Evolutionary conservation across 2,113 vertebrate species (phyloP).

Genomic region (Brachypodius melanocephalos): DNA sequence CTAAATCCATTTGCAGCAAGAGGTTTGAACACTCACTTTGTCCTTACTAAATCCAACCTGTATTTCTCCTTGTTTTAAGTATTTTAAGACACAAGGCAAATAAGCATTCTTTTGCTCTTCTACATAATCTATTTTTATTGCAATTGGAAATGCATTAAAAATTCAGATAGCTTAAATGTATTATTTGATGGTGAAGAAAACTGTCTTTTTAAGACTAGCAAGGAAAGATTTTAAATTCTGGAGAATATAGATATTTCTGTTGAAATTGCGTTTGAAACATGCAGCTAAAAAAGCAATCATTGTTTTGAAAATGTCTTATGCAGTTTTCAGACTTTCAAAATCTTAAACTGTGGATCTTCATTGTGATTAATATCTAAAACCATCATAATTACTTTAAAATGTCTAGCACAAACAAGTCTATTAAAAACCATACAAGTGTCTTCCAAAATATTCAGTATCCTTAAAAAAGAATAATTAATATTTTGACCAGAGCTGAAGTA

Average conservation of each 20-base stretch:
- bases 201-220: not conserved
- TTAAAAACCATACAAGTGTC: not conserved
- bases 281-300: not conserved
- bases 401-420: not conserved
- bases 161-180: not conserved
- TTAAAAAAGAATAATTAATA: not conserved
- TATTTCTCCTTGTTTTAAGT: not conserved
- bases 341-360: not conserved
- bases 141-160: not conserved
- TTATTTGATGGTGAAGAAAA: not conserved
- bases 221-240: conserved; percentile 24
- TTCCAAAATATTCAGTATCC: not conserved
- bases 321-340: not conserved
- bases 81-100: not conserved
- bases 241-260: not conserved
- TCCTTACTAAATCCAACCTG: not conserved
- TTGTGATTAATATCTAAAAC: not conserved
- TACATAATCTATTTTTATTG: not conserved
- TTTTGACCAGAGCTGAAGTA: not conserved
- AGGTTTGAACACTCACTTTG: not conserved
- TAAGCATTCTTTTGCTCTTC: not conserved
- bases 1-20: not conserved
- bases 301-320: not conserved
- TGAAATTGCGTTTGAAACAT: not conserved
- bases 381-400: not conserved